Evolutionary conservation across 2,113 vertebrate species (phyloP).

Genomic region (Caretta caretta): DNA sequence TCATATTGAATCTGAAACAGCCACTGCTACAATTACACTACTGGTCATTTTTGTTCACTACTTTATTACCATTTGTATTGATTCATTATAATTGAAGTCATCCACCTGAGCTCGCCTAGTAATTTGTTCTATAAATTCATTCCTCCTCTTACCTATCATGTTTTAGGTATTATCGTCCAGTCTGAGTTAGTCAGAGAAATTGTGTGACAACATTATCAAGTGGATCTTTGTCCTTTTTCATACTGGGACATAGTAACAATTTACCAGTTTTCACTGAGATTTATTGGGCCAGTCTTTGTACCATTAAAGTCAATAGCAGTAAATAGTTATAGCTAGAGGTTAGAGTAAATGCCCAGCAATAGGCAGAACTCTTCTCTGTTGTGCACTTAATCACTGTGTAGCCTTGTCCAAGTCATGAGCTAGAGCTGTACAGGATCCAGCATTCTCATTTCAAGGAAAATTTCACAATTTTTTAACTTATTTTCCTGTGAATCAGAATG

Average conservation of each 20-base stretch:
- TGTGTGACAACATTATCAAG: neutral
- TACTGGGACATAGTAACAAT: neutral
- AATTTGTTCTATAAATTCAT: neutral
- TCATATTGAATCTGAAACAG: neutral
- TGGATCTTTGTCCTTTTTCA: neutral
- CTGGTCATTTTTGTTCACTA: neutral
- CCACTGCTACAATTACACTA: neutral
- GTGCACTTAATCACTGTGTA: neutral
- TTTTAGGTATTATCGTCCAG: neutral
- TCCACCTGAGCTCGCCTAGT: neutral
- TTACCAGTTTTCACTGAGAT: neutral
- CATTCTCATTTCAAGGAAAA: neutral
- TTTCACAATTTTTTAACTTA: neutral
- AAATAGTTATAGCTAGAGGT: neutral
- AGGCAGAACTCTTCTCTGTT: neutral
- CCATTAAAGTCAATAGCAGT: neutral
- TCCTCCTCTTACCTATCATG: neutral
- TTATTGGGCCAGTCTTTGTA: neutral
- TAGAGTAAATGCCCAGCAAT: neutral
- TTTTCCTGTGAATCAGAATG: neutral
- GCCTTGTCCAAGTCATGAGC: neutral
- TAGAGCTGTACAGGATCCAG: neutral
- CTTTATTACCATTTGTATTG: neutral
- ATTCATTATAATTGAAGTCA: neutral
- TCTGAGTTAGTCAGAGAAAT: neutral